A percentile compares a stretch with the other conserved stretches of the same genome.
phyloP scores from a whole-genome alignment of 2,797 vertebrate genomes.

The Ceryle rudis region DNA sequence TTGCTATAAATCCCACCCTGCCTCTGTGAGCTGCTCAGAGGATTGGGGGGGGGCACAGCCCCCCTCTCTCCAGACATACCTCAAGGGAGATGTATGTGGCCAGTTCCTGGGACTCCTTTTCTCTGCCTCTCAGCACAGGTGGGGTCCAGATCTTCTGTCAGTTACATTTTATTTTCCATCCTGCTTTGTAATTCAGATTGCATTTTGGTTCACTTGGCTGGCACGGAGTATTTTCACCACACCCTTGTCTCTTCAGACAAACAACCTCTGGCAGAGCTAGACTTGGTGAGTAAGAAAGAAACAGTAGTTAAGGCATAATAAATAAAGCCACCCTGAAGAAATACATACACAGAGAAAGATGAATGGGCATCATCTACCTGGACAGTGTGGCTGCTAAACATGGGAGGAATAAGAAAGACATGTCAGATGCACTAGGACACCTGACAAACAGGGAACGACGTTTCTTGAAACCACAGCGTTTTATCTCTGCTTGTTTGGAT shows the following conservation, averaged over 20 bases:
- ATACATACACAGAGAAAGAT: conserved; percentile 29
- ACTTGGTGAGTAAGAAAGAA: conserved; percentile 38
- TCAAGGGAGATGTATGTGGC: not conserved
- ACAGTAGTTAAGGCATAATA: conserved; percentile 42
- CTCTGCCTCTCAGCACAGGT: not conserved
- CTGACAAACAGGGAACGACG: not conserved
- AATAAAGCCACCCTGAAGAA: conserved; percentile 54
- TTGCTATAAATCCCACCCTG: not conserved
- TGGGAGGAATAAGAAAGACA: conserved; percentile 35
- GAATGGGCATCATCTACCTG: conserved; percentile 25
- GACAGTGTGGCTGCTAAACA: not conserved
- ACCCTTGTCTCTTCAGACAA: conserved; percentile 39
- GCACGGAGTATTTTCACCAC: conserved; percentile 4
- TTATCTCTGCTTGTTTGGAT: conserved; percentile 61
- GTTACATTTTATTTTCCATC: not conserved
- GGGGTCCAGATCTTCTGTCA: not conserved
- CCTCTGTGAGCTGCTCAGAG: not conserved
- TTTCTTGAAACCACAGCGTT: conserved; percentile 12
- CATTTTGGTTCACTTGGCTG: conserved; percentile 10
- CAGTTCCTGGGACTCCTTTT: not conserved
- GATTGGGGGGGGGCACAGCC: not conserved
- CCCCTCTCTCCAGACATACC: not conserved
- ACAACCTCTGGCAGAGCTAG: conserved; percentile 14
- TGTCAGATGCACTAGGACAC: conserved; percentile 13
- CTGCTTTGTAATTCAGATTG: not conserved